Evolutionary conservation across 2,888 invertebrate genomes (phyloP).

Genomic region (Chalcosyrphus nemorum): DNA sequence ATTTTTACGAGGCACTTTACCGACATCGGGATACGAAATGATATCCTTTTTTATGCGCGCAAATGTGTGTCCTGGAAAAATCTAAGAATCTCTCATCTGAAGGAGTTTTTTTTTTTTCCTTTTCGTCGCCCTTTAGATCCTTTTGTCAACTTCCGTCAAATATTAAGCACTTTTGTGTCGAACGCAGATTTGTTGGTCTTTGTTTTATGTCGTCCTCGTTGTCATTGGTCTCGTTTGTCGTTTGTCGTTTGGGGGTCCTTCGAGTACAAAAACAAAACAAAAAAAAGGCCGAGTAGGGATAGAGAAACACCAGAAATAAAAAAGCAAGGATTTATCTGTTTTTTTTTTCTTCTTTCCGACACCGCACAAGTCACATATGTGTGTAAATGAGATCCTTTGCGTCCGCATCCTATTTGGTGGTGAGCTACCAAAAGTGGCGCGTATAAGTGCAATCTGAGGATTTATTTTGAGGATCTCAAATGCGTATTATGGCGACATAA

Average conservation of each 20-base stretch:
- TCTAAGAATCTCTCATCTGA: conserved; percentile 36
- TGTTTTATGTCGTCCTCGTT: conserved; percentile 61
- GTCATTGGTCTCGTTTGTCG: conserved; percentile 29
- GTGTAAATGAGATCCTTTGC: conserved; percentile 49
- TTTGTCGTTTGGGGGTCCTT: conserved; percentile 38
- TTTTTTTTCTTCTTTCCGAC: conserved; percentile 25
- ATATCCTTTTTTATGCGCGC: conserved; percentile 68
- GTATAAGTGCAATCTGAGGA: conserved; percentile 61
- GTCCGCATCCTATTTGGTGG: conserved; percentile 28
- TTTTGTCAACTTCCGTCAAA: conserved; percentile 67
- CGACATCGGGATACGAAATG: conserved; percentile 42
- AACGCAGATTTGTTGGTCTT: conserved; percentile 65
- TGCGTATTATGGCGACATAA: conserved; percentile 62
- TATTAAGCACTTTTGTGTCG: conserved; percentile 60
- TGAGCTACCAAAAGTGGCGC: conserved; percentile 46
- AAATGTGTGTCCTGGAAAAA: conserved; percentile 51
- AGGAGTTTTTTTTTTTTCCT: conserved; percentile 41
- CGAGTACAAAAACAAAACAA: conserved; percentile 4
- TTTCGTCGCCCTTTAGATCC: conserved; percentile 33
- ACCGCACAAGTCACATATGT: conserved; percentile 21
- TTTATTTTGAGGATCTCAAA: conserved; percentile 58
- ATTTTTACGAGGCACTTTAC: conserved; percentile 74
- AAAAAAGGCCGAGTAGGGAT: neutral
- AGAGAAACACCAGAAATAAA: conserved; percentile 29
- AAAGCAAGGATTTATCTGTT: conserved; percentile 49